Evolutionary conservation across 53 echinoderm and acorn worm genomes (phyloP).

Genomic region (Apostichopus leukothele): DNA sequence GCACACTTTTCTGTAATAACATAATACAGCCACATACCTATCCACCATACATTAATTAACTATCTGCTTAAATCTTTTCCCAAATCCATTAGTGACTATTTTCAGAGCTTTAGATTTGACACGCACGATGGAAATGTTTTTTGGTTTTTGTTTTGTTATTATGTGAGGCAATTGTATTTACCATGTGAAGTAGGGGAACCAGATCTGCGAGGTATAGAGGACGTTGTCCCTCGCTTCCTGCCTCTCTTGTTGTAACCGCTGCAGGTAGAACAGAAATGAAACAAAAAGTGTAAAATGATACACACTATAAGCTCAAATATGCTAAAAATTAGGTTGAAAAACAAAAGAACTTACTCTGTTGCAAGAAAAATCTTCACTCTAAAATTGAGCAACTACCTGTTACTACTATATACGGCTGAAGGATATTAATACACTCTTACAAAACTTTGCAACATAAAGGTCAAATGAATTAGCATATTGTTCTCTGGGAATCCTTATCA

Average conservation of each 20-base stretch:
- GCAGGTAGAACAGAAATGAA: not conserved
- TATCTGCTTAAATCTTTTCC: no score
- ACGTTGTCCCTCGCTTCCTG: slow-evolving; percentile 22
- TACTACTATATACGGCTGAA: not conserved
- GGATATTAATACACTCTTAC: not conserved
- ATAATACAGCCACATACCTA: no score
- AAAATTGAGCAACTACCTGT: not conserved
- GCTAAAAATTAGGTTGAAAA: not conserved
- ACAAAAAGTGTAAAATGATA: not conserved
- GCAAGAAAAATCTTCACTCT: not conserved
- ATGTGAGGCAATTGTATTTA: not conserved
- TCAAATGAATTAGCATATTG: not conserved
- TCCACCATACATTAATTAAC: no score
- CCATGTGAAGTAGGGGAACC: slow-evolving; percentile 44
- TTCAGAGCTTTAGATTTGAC: no score
- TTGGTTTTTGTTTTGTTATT: no score
- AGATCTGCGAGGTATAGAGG: slow-evolving; percentile 43
- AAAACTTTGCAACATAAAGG: not conserved
- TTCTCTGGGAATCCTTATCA: not conserved
- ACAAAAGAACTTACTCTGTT: not conserved
- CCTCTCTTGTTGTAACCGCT: slow-evolving; percentile 43
- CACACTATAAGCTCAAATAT: not conserved
- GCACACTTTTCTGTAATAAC: no score
- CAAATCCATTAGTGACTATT: no score
- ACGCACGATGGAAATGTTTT: no score